Evolutionary conservation across 2,888 invertebrate genomes (phyloP).

Genomic region (Pachydiplax longipennis): DNA sequence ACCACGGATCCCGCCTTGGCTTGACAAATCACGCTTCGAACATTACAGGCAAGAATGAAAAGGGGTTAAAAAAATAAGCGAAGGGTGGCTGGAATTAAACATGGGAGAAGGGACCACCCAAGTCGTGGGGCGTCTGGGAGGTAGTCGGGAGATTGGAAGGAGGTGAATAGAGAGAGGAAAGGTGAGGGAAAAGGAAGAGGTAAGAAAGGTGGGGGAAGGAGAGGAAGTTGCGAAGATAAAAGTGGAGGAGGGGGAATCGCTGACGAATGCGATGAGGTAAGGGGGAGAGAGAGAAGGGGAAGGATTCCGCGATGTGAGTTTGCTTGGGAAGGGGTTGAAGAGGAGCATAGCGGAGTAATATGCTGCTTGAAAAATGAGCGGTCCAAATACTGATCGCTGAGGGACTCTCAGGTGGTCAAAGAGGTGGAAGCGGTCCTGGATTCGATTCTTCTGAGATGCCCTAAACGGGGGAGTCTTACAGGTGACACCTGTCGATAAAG

Average conservation of each 20-base stretch:
- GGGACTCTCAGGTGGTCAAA: no score
- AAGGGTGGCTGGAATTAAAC: constrained; percentile 44
- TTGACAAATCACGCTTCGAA: constrained; percentile 45
- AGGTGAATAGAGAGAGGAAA: constrained; percentile 46
- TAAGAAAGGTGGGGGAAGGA: constrained; percentile 30
- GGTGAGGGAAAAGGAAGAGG: constrained; percentile 35
- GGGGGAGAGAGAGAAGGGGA: background rate
- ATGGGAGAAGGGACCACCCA: constrained; percentile 32
- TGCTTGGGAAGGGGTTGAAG: no score
- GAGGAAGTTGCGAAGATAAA: background rate
- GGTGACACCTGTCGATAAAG: no score
- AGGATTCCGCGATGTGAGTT: background rate
- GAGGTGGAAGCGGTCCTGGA: no score
- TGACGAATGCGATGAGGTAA: background rate
- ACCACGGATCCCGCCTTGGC: background rate
- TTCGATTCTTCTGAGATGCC: no score
- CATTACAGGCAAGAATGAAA: constrained; percentile 43
- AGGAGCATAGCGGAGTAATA: no score
- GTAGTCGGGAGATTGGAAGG: constrained; percentile 53
- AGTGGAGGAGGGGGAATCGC: background rate
- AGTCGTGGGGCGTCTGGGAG: constrained; percentile 52
- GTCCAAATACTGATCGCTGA: no score
- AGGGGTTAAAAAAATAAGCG: constrained; percentile 43
- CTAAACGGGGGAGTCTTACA: no score
- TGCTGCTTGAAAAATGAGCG: no score